Conservation (phyloP, 2,888 invertebrate genomes). For the Drosophila barbarae region DNA sequence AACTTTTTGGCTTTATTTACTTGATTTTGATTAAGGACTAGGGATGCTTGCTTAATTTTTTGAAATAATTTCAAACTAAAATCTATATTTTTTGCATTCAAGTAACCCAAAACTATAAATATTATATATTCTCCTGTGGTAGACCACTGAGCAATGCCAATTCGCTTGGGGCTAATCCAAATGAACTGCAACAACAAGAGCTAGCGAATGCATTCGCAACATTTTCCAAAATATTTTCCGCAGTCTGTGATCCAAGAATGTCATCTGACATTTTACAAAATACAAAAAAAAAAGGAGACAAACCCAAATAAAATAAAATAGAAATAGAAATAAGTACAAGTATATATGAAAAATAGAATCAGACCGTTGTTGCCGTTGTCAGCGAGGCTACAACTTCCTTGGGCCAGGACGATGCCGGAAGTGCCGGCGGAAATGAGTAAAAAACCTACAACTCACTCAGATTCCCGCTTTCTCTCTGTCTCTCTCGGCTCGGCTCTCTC, state of each 20-base stretch:
- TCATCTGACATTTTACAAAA: slow-evolving; percentile 26
- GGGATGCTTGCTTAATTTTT: too few relatives aligned
- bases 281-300: background rate
- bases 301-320: slow-evolving; percentile 16
- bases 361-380: slow-evolving; percentile 43
- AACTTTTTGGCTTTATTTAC: too few relatives aligned
- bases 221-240: slow-evolving; percentile 33
- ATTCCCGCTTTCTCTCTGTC: background rate
- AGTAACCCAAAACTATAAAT: too few relatives aligned
- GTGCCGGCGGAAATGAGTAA: slow-evolving; percentile 64
- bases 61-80: background rate
- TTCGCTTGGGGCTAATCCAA: slow-evolving; percentile 8
- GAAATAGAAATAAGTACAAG: slow-evolving; percentile 16
- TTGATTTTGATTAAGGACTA: too few relatives aligned
- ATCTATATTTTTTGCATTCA: background rate
- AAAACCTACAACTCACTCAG: slow-evolving; percentile 35
- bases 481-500: slow-evolving; percentile 1
- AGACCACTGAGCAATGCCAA: slow-evolving; percentile 6
- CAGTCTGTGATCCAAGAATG: slow-evolving; percentile 39
- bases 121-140: background rate
- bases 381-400: slow-evolving; percentile 63
- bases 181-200: background rate
- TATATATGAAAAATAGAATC: slow-evolving; percentile 23
- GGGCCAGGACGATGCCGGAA: slow-evolving; percentile 54
- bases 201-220: slow-evolving; percentile 26